Conservation (phyloP, 1,140 invertebrate species). For the Anoplolepis gracilipes region DNA sequence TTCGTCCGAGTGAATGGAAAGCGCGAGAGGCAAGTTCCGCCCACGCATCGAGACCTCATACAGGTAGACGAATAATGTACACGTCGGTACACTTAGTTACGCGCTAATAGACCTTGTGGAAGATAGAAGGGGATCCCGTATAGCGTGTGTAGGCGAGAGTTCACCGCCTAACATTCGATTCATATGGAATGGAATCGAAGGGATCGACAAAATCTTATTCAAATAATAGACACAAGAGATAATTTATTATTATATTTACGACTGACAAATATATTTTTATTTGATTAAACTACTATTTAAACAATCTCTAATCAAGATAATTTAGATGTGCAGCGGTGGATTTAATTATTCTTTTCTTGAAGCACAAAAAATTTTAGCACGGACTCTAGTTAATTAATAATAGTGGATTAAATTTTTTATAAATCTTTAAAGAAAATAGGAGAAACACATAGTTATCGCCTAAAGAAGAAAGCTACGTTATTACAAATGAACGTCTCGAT, state of each 20-base stretch:
- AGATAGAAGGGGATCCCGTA: conserved; percentile 22
- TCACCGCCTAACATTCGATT: background rate
- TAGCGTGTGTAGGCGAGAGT: background rate
- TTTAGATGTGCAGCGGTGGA: background rate
- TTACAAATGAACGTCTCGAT: background rate
- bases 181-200: background rate
- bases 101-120: conserved; percentile 41
- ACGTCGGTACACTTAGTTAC: conserved; percentile 52
- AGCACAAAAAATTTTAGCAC: no score
- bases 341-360: background rate
- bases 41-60: conserved; percentile 65
- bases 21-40: conserved; percentile 67
- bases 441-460: background rate
- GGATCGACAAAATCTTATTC: background rate
- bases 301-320: background rate
- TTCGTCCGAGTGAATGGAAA: conserved; percentile 76
- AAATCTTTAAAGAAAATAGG: background rate
- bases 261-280: background rate
- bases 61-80: conserved; percentile 63
- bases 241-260: background rate
- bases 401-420: background rate
- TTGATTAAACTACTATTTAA: background rate
- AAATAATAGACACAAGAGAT: background rate
- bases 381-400: background rate
- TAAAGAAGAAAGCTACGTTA: background rate